Evolutionary conservation across 2,113 vertebrate genomes (phyloP).

Genomic region (Pantherophis guttatus): DNA sequence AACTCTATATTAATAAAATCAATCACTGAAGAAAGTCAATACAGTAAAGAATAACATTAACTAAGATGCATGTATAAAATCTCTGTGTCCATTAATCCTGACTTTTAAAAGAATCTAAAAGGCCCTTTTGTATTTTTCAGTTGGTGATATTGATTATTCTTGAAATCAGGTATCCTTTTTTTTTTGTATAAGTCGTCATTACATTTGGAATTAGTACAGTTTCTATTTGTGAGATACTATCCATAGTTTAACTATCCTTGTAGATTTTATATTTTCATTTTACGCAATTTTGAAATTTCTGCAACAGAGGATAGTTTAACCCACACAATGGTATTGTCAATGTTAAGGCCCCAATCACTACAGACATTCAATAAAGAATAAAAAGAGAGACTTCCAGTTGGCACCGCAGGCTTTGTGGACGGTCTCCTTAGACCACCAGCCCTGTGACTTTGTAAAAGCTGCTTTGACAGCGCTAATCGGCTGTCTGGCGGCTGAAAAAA

Average conservation of each 20-base stretch:
- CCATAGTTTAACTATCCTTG: not conserved
- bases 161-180: not conserved
- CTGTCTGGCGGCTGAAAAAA: too few species aligned
- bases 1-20: not conserved
- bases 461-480: too few species aligned
- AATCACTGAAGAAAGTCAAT: not conserved
- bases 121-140: not conserved
- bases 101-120: not conserved
- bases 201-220: not conserved
- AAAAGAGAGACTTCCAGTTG: not conserved
- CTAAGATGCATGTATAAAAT: too few species aligned
- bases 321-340: not conserved
- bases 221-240: not conserved
- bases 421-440: too few species aligned
- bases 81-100: not conserved
- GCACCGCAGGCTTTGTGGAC: too few species aligned
- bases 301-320: not conserved
- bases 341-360: not conserved
- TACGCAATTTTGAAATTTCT: not conserved
- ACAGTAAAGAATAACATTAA: not conserved
- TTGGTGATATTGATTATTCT: not conserved
- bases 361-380: not conserved
- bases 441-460: too few species aligned
- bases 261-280: not conserved
- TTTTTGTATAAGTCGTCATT: not conserved